Evolutionary conservation across 2,888 invertebrate genomes (phyloP).

Genomic region (Nymphalis polychloros): DNA sequence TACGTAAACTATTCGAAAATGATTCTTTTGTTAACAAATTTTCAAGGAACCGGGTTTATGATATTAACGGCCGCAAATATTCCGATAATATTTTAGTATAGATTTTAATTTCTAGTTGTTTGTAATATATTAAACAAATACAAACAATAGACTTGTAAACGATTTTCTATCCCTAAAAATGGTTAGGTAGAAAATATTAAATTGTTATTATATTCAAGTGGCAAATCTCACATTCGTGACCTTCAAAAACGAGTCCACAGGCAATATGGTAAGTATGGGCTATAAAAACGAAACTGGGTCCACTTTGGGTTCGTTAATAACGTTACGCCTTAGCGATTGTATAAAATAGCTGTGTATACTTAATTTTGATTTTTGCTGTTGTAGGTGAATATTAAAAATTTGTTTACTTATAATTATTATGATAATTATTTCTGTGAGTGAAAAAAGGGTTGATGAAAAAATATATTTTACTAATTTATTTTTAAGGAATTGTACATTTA

Average conservation of each 20-base stretch:
- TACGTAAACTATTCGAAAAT: not conserved
- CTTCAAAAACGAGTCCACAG: slow-evolving; percentile 37
- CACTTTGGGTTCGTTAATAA: slow-evolving; percentile 38
- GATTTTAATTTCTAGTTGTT: not conserved
- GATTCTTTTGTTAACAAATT: not conserved
- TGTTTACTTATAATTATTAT: no score
- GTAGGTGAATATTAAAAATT: not conserved
- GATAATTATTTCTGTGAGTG: no score
- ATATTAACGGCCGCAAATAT: not conserved
- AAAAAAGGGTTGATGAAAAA: no score
- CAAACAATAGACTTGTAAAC: not conserved
- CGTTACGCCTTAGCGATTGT: slow-evolving; percentile 25
- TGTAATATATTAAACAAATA: not conserved
- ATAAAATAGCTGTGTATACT: slow-evolving; percentile 26
- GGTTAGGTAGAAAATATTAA: not conserved
- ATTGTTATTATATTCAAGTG: not conserved
- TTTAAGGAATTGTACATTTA: no score
- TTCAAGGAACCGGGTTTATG: not conserved
- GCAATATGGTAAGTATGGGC: slow-evolving; percentile 35
- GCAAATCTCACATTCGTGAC: slow-evolving; percentile 27
- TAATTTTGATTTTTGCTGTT: not conserved
- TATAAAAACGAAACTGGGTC: slow-evolving; percentile 47
- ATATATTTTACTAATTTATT: no score
- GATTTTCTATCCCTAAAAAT: no score
- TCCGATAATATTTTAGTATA: not conserved